Conservation (phyloP, 2,888 invertebrate species). For the Melipona beecheii region DNA sequence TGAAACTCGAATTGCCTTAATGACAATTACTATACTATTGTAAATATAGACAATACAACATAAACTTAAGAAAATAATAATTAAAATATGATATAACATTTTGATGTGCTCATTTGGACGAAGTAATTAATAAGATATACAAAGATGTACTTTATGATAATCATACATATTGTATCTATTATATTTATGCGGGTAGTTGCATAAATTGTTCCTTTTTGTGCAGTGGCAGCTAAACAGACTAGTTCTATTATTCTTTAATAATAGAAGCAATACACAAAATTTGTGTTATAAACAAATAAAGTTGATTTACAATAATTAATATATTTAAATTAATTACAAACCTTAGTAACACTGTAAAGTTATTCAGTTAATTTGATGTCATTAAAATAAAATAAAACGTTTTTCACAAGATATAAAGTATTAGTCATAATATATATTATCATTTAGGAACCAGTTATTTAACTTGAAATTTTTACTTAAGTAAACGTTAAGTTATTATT, state of each 20-base stretch:
- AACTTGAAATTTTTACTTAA: conserved; percentile 15
- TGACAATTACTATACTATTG: conserved; percentile 80
- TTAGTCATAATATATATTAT: conserved; percentile 5
- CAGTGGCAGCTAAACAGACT: conserved; percentile 77
- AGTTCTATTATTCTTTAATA: conserved; percentile 76
- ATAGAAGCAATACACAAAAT: conserved; percentile 75
- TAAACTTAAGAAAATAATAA: conserved; percentile 61
- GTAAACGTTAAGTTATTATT: conserved; percentile 17
- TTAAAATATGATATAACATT: conserved; percentile 68
- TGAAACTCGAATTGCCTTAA: conserved; percentile 83
- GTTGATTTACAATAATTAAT: conserved; percentile 70
- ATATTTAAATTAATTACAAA: conserved; percentile 41
- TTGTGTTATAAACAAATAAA: conserved; percentile 78
- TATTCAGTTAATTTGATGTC: not conserved
- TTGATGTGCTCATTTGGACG: conserved; percentile 75
- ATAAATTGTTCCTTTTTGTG: conserved; percentile 74
- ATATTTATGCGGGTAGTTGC: conserved; percentile 75
- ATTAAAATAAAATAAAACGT: conserved; percentile 9
- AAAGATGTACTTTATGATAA: conserved; percentile 74
- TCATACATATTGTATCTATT: conserved; percentile 76
- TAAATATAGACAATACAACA: conserved; percentile 81
- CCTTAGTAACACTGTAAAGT: conserved; percentile 4
- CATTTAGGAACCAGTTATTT: conserved; percentile 3
- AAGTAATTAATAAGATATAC: conserved; percentile 75
- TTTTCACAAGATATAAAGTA: not conserved